Evolutionary conservation across 2,888 invertebrate species (phyloP).

Genomic region (Rosalia funebris): DNA sequence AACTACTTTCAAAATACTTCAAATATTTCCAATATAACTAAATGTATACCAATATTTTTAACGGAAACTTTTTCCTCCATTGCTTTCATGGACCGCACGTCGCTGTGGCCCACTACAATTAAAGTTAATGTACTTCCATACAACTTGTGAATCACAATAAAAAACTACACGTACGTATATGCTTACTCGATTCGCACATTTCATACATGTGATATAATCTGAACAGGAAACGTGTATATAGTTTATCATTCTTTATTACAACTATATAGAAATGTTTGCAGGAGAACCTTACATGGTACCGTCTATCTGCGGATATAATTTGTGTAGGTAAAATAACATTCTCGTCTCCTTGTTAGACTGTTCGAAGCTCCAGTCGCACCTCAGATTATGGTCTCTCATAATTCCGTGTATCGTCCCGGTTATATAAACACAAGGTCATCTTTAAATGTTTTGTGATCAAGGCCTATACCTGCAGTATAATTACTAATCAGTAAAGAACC

Average conservation of each 20-base stretch:
- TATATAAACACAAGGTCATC: background rate
- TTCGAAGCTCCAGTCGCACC: slow-evolving; percentile 4
- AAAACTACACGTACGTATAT: background rate
- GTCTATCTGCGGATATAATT: slow-evolving; percentile 26
- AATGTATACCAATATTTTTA: too few relatives aligned
- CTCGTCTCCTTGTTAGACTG: slow-evolving; percentile 7
- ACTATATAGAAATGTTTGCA: slow-evolving; percentile 27
- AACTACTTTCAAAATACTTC: too few relatives aligned
- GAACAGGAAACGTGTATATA: slow-evolving; percentile 24
- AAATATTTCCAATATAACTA: too few relatives aligned
- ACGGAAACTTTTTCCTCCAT: too few relatives aligned
- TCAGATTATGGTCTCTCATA: background rate
- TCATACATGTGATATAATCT: slow-evolving; percentile 21
- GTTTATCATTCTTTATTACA: slow-evolving; percentile 31
- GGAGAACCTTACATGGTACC: slow-evolving; percentile 25
- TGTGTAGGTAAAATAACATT: slow-evolving; percentile 18
- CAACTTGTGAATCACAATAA: too few relatives aligned
- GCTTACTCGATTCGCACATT: slow-evolving; percentile 13
- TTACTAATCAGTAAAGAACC: too few relatives aligned
- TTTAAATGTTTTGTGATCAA: background rate
- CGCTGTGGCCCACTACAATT: too few relatives aligned
- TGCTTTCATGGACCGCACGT: too few relatives aligned
- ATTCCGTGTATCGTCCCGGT: background rate
- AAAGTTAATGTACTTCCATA: too few relatives aligned
- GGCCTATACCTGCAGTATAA: background rate